These are phyloP conservation scores for Gnathonemus longibarbis DNA, from an alignment of 2,113 vertebrate genomes.

Conservation along the genomic window DNA sequence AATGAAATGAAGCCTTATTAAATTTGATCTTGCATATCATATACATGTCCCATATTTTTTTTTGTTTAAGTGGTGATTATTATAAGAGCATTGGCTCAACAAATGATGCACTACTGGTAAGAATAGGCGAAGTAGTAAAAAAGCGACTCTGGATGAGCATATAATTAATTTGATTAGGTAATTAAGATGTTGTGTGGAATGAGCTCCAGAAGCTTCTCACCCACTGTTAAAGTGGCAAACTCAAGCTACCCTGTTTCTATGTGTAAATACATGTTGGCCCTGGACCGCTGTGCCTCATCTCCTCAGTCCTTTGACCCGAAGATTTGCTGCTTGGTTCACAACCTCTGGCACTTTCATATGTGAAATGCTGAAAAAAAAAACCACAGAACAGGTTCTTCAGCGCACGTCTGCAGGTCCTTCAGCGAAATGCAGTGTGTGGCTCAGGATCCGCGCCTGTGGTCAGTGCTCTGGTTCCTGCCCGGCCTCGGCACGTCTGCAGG, in stretches of 20 bases:
- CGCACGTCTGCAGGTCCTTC: background rate
- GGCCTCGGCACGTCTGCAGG: too few relatives aligned
- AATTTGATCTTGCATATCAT: background rate
- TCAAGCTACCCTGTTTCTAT: background rate
- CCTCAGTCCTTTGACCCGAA: background rate
- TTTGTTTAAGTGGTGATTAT: background rate
- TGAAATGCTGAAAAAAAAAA: background rate
- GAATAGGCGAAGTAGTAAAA: background rate
- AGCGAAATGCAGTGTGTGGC: background rate
- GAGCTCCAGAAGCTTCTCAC: constrained; percentile 23
- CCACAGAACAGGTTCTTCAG: background rate
- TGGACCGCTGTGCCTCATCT: background rate
- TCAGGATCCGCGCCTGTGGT: too few relatives aligned
- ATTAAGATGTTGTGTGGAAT: constrained; percentile 35
- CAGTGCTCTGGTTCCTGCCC: too few relatives aligned
- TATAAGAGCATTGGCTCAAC: background rate
- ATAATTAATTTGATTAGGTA: constrained; percentile 47
- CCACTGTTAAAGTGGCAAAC: constrained; percentile 14
- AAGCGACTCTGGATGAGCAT: background rate
- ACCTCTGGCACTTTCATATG: background rate
- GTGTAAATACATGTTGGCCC: background rate
- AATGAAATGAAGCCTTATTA: background rate
- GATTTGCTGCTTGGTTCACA: background rate
- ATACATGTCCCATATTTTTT: background rate
- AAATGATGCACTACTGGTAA: background rate